These are phyloP conservation scores for Polypedilum pembai DNA, from an alignment of 1,140 invertebrate species.

Conservation along the genomic window DNA sequence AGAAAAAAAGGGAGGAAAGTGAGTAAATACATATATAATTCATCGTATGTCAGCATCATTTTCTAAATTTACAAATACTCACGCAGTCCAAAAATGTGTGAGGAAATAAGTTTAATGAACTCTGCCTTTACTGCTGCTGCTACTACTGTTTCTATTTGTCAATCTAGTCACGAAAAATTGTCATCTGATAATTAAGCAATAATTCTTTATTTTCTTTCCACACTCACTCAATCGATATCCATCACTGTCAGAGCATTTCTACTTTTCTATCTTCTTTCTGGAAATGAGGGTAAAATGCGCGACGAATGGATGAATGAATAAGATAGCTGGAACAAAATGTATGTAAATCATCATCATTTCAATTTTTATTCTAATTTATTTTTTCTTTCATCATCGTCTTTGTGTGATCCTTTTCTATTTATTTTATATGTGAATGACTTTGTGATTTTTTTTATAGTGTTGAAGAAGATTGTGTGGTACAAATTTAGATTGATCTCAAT, in stretches of 20 bases:
- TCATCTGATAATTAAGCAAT: constrained; percentile 25
- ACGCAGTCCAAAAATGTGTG: too few species aligned
- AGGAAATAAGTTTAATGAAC: background rate
- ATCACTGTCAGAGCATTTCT: constrained; percentile 2
- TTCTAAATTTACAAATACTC: too few species aligned
- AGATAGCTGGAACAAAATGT: constrained; percentile 14
- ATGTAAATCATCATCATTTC: constrained; percentile 11
- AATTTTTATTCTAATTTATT: background rate
- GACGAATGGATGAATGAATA: background rate
- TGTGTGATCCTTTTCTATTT: background rate
- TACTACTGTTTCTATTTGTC: background rate
- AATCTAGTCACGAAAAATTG: constrained; percentile 17
- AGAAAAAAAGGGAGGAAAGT: too few species aligned
- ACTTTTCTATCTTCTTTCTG: too few species aligned
- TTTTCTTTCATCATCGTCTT: background rate
- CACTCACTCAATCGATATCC: constrained; percentile 16
- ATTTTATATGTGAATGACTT: background rate
- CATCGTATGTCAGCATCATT: too few species aligned
- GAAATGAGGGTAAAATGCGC: constrained; percentile 15
- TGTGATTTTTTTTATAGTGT: too few species aligned
- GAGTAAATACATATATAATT: too few species aligned
- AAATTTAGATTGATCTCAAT: too few species aligned
- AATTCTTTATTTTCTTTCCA: constrained; percentile 21
- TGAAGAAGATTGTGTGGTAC: too few species aligned
- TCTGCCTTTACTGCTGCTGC: background rate